Evolutionary conservation across 2,113 vertebrate species (phyloP).

Genomic region (Pterocles burchelli): DNA sequence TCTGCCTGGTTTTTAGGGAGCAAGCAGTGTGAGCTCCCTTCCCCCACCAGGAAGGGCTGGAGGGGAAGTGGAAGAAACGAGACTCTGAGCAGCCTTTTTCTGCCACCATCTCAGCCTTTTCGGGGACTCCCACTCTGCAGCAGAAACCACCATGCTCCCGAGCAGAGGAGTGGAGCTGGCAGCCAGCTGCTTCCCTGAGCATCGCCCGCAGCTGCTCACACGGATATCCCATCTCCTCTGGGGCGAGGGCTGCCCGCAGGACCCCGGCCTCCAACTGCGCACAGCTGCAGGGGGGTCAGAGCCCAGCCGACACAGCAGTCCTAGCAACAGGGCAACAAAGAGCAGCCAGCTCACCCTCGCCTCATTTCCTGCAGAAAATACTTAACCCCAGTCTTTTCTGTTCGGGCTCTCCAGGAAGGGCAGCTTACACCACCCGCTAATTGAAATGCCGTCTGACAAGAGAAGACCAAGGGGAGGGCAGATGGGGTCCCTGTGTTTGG

Average conservation of each 20-base stretch:
- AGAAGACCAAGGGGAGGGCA: neutral
- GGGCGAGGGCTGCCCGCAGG: neutral
- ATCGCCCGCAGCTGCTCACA: neutral
- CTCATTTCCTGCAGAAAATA: neutral
- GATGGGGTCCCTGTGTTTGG: neutral
- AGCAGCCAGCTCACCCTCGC: neutral
- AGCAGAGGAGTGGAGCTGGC: neutral
- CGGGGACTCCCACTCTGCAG: neutral
- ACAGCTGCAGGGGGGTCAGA: neutral
- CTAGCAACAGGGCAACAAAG: neutral
- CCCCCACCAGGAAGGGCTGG: neutral
- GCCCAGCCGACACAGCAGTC: neutral
- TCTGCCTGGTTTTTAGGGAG: neutral
- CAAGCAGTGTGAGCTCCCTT: fast-evolving
- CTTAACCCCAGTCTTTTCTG: fast-evolving
- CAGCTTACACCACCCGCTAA: neutral
- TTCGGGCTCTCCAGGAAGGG: neutral
- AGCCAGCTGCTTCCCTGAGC: neutral
- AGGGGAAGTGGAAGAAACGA: neutral
- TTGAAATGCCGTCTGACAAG: neutral
- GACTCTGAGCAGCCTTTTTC: neutral
- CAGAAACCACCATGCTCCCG: neutral
- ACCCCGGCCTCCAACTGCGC: neutral
- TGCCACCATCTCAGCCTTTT: neutral
- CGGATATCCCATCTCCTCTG: neutral